These are phyloP conservation scores for Drosophila bocki DNA, from an alignment of 1,140 invertebrate species.

Conservation along the genomic window DNA sequence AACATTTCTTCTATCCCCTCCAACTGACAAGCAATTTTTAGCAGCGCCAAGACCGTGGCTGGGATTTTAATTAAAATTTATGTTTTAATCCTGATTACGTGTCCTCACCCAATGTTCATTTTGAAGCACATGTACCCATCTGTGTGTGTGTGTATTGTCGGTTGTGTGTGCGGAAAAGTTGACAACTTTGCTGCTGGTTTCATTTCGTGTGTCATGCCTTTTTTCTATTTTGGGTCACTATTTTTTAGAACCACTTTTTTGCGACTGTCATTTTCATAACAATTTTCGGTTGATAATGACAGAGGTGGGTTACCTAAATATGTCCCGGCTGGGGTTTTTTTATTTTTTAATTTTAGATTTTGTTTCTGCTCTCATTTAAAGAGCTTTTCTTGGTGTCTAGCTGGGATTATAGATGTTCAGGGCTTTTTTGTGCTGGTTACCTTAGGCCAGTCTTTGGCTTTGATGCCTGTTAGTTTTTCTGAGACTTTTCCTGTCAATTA, in stretches of 20 bases:
- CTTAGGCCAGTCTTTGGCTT: constrained; percentile 12
- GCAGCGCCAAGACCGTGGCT: constrained; percentile 34
- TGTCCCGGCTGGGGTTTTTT: neutral
- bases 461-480: constrained; percentile 4
- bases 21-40: constrained; percentile 20
- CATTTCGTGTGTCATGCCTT: constrained; percentile 34
- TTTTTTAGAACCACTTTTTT: constrained; percentile 27
- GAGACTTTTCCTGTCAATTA: constrained; percentile 29
- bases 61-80: constrained; percentile 51
- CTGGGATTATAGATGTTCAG: constrained; percentile 2
- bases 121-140: constrained; percentile 35
- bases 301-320: constrained; percentile 26
- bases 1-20: neutral
- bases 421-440: neutral
- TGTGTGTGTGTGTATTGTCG: constrained; percentile 19
- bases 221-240: constrained; percentile 45
- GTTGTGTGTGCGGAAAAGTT: constrained; percentile 33
- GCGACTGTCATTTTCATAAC: constrained; percentile 41
- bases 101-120: constrained; percentile 40
- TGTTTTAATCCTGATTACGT: constrained; percentile 52
- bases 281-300: constrained; percentile 37
- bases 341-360: neutral
- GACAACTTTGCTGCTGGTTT: constrained; percentile 36
- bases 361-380: neutral
- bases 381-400: neutral